These are phyloP conservation scores for Eilema caniola DNA, from an alignment of 2,888 invertebrate genomes.

Conservation along the genomic window DNA sequence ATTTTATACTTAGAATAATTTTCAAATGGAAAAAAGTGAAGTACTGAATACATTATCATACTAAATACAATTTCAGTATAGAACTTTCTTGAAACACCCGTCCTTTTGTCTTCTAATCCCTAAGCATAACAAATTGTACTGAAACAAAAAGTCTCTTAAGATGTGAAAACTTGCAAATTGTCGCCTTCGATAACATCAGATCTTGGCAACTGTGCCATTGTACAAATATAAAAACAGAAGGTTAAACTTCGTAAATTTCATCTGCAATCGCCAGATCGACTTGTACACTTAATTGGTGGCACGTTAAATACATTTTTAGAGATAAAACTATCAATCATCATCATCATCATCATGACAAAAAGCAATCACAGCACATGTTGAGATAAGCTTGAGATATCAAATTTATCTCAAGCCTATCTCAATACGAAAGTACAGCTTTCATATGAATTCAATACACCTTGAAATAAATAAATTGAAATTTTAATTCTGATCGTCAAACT, in stretches of 20 bases:
- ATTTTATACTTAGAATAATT: constrained; percentile 21
- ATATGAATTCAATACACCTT: too few relatives aligned
- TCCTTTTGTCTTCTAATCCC: constrained; percentile 31
- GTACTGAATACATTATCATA: constrained; percentile 42
- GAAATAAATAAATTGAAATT: too few relatives aligned
- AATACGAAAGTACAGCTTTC: too few relatives aligned
- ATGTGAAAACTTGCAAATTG: constrained; percentile 57
- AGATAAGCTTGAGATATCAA: too few relatives aligned
- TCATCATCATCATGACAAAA: too few relatives aligned
- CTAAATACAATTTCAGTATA: constrained; percentile 26
- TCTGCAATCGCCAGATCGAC: background rate
- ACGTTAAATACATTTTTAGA: too few relatives aligned
- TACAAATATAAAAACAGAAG: constrained; percentile 3
- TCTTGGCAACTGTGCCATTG: constrained; percentile 17
- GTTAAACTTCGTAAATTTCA: background rate
- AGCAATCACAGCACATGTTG: too few relatives aligned
- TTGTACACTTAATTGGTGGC: too few relatives aligned
- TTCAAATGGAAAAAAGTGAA: constrained; percentile 36
- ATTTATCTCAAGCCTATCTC: too few relatives aligned
- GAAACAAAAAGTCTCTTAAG: constrained; percentile 42
- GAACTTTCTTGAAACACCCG: constrained; percentile 25
- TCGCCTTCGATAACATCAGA: constrained; percentile 35
- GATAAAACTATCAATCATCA: too few relatives aligned
- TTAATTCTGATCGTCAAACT: too few relatives aligned
- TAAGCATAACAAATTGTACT: constrained; percentile 37